Conservation (phyloP, 2,797 vertebrate genomes). For the Poecilia gillii region DNA sequence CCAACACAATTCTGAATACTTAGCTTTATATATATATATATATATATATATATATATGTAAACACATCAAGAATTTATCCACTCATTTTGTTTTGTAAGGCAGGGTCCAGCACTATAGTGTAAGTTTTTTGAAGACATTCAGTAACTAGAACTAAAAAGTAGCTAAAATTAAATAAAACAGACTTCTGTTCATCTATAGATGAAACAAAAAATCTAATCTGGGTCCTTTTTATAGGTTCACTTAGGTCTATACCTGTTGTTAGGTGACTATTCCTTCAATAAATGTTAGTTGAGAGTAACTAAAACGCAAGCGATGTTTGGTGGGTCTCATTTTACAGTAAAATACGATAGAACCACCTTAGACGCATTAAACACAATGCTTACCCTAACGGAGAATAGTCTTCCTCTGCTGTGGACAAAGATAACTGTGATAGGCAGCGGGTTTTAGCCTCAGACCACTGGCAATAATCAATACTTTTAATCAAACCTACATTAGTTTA, state of each 20-base stretch:
- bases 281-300: neutral
- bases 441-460: neutral
- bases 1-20: neutral
- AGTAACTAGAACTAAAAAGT: neutral
- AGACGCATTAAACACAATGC: neutral
- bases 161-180: neutral
- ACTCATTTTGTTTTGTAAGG: neutral
- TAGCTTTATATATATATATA: neutral
- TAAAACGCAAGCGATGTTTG: neutral
- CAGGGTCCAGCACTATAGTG: neutral
- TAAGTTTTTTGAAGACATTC: neutral
- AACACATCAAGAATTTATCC: neutral
- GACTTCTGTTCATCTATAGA: neutral
- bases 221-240: neutral
- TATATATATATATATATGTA: neutral
- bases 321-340: neutral
- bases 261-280: neutral
- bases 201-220: neutral
- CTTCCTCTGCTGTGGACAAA: neutral
- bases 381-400: neutral
- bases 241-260: neutral
- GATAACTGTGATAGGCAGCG: neutral
- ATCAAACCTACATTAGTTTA: constrained; percentile 2
- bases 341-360: neutral
- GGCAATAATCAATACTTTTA: constrained; percentile 2